Evolutionary conservation across 2,113 vertebrate genomes (phyloP).

Genomic region (Protobothrops mucrosquamatus): DNA sequence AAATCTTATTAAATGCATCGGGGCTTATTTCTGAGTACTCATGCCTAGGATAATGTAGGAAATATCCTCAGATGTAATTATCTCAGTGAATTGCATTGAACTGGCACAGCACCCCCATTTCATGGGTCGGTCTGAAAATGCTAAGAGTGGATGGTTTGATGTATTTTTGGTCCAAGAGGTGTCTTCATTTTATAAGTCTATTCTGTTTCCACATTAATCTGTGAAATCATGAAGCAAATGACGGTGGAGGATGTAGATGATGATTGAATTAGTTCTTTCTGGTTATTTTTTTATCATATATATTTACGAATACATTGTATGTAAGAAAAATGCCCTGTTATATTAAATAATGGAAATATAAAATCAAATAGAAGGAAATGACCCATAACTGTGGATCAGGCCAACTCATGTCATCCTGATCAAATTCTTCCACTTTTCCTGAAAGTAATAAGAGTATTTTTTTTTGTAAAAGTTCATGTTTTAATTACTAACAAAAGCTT

Average conservation of each 20-base stretch:
- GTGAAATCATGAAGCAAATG: not conserved
- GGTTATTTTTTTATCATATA: not conserved
- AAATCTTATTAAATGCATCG: too few species aligned
- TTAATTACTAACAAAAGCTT: slow-evolving; percentile 11
- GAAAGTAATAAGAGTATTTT: not conserved
- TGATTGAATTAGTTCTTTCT: not conserved
- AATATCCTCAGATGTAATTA: not conserved
- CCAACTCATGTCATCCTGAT: not conserved
- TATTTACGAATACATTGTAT: not conserved
- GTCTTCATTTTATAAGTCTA: not conserved
- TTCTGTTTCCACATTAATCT: not conserved
- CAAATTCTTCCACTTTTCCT: not conserved
- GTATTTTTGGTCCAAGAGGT: not conserved
- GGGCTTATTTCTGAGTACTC: too few species aligned
- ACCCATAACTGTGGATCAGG: not conserved
- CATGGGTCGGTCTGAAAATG: not conserved
- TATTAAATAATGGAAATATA: not conserved
- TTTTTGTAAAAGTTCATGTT: not conserved
- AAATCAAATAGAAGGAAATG: not conserved
- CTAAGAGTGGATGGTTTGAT: not conserved
- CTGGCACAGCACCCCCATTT: not conserved
- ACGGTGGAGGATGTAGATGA: not conserved
- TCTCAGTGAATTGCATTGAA: not conserved
- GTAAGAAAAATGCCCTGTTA: not conserved
- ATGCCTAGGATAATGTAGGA: not conserved